These are phyloP conservation scores for Drosophila orosa DNA, from an alignment of 1,140 invertebrate genomes.

Conservation along the genomic window DNA sequence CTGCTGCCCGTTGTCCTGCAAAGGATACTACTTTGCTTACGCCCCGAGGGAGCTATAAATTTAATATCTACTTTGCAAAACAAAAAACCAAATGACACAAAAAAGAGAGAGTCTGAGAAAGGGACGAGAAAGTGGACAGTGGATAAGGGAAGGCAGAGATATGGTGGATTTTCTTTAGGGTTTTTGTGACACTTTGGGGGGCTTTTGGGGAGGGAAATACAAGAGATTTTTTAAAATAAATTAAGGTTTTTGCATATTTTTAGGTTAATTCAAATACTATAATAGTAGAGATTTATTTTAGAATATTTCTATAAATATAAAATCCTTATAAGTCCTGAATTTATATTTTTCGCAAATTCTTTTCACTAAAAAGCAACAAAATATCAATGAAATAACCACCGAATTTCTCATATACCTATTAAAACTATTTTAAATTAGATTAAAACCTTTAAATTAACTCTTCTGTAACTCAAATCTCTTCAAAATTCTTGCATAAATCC, in stretches of 20 bases:
- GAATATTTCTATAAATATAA: background rate
- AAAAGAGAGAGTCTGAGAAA: slow-evolving; percentile 34
- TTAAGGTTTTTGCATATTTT: background rate
- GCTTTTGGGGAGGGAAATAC: background rate
- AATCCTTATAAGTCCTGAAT: no score
- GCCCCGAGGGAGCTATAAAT: slow-evolving; percentile 83
- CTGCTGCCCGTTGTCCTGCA: slow-evolving; percentile 27
- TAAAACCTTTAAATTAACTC: background rate
- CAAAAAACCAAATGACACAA: slow-evolving; percentile 74
- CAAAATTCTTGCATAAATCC: background rate
- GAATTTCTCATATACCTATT: background rate
- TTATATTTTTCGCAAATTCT: no score
- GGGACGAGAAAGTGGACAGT: slow-evolving; percentile 4
- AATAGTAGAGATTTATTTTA: no score
- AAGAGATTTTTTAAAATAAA: background rate
- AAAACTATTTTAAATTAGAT: background rate
- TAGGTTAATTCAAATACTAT: background rate
- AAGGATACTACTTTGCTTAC: slow-evolving; percentile 78
- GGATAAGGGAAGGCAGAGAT: slow-evolving; percentile 7
- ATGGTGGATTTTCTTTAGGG: slow-evolving; percentile 10
- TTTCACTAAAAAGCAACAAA: background rate
- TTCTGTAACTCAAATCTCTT: background rate
- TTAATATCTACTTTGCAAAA: slow-evolving; percentile 84
- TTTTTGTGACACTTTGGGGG: slow-evolving; percentile 8
- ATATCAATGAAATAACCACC: background rate